Base-by-base conservation (phyloP, 2,888 invertebrate species). In the Drosophila meridionalis region DNA sequence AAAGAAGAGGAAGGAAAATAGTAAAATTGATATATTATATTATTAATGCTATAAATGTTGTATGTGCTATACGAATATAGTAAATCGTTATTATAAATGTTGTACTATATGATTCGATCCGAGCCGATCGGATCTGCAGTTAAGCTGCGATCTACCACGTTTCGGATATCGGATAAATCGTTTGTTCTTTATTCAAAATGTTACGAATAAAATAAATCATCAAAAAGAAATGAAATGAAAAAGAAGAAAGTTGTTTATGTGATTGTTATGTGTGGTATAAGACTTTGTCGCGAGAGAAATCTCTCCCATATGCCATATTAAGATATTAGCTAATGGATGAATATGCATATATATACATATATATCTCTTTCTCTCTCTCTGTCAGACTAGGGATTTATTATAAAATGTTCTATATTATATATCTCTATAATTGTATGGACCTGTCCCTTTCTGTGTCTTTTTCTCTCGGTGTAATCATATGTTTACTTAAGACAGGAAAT, bases 31-130 rank as follows among this genome's bases (percentile, higher is more conserved):
- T 60, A 74, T 53, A 34, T 52, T 20, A 32, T 61, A 71, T 45
- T 73, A 69, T 56, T 42, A 40, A 58, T 63, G 82, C 79, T 69
- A 74, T 80, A 65, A 81, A 86, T 77, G 86, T 88, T 82, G 73
- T 68, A 75, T 42, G 36, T 42, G 38, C 62, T 50, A 42, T 62
- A 40, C 28, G 28, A 28, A 65, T 66, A 36, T 65, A 65, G 66
- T 45, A 53, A 53, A 52, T 52, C 38, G 45, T 52, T 59, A 64
- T 79, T 85, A 58, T 66, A 73, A 62, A 47, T 73, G 74, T 78
- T 76, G 57, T 56, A 48, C 69, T n/a, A 69, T 42, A 53, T 47
- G 53, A 69, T 59, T 20, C 40, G 52, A 47, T 60, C 28, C 55
- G 45, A 59, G 48, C 20, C 55, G 34, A 60, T 59, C 26, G 38